Percentiles rank a stretch among this genome's conserved stretches.
Evolutionary conservation across 2,888 invertebrate genomes (phyloP).

Genomic region (Thymelicus sylvestris): DNA sequence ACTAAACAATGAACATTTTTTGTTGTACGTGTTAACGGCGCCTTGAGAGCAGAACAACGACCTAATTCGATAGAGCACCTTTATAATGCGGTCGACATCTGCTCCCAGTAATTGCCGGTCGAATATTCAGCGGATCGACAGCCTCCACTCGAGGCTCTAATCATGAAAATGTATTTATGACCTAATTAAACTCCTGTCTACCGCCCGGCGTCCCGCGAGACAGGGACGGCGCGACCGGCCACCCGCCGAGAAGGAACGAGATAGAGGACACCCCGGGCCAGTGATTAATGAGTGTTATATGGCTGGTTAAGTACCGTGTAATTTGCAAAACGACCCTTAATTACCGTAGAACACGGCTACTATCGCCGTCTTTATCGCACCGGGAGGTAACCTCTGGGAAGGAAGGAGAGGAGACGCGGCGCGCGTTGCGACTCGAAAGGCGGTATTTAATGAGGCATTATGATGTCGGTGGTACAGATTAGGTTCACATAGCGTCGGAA

Average conservation of each 20-base stretch:
- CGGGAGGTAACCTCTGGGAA: slow-evolving; percentile 46
- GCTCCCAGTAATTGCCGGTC: slow-evolving; percentile 45
- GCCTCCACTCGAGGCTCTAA: slow-evolving; percentile 62
- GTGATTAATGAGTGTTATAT: slow-evolving; percentile 88
- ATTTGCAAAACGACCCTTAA: slow-evolving; percentile 91
- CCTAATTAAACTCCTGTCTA: slow-evolving; percentile 83
- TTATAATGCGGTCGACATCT: slow-evolving; percentile 58
- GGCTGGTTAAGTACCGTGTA: slow-evolving; percentile 90
- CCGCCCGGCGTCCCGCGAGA: slow-evolving; percentile 58
- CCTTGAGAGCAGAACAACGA: slow-evolving; percentile 17
- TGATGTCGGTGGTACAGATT: slow-evolving; percentile 81
- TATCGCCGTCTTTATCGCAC: slow-evolving; percentile 69
- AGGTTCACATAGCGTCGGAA: slow-evolving; percentile 76
- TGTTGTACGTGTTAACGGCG: slow-evolving; percentile 23
- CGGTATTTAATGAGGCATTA: slow-evolving; percentile 83
- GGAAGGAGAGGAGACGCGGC: slow-evolving; percentile 60
- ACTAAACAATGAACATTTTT: background rate
- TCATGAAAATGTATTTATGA: slow-evolving; percentile 85
- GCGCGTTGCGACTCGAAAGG: slow-evolving; percentile 72
- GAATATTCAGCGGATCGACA: slow-evolving; percentile 52
- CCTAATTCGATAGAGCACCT: slow-evolving; percentile 19
- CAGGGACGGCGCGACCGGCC: slow-evolving; percentile 50
- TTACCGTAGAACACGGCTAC: slow-evolving; percentile 83
- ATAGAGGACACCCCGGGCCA: slow-evolving; percentile 59
- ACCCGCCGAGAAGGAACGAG: slow-evolving; percentile 56